Base-by-base conservation (phyloP, 2,113 vertebrate species). In the Sorex araneus region DNA sequence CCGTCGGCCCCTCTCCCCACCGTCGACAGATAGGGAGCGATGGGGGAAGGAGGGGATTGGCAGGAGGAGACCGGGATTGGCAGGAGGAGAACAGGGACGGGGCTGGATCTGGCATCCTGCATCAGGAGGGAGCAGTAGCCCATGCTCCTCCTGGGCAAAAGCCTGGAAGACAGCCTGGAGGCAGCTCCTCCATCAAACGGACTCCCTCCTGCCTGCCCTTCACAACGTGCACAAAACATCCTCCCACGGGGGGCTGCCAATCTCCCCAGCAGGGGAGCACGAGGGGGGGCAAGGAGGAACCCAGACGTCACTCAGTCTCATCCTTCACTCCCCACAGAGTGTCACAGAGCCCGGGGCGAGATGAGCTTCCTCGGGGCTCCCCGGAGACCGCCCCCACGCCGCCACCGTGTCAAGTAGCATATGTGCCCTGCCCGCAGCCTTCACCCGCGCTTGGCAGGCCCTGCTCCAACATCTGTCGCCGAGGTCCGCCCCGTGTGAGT, bases 241-340 rank as follows among this genome's bases (percentile, higher is more conserved):
- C 91, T 77, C 75, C 87, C 91, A 85, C 1, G 94, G n/a, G n/a
- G n/a, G n/a, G 90, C 86, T 95, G 96, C 95, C 89, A 96, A 86
- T 91, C 47, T 34, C 40, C 66, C 45, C 73, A 5, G 92, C 92
- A 34, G 87, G 91, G 85, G 70, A 16, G 10, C 16, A 28, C 5
- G 2, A 60, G 9, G n/a, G 34, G 54, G 13, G 13, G 21, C 10
- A 0, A 21, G 69, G 70, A 18, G n/a, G 70, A 28, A 74, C 54
- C 81, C 25, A 36, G 75, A 74, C 86, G 16, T 70, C 73, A 30
- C 57, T 93, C 83, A 78, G 32, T 77, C 91, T 91, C 96, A 80
- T 89, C 25, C 89, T 13, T 95, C 94, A 95, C 92, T 93, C 85
- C 89, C 89, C 87, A 0, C 93, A 87, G 91, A 87, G 91, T 88